Percentiles rank a stretch among this genome's conserved stretches.
Conservation (phyloP, 2,113 vertebrate species). For the Coturnix japonica region DNA sequence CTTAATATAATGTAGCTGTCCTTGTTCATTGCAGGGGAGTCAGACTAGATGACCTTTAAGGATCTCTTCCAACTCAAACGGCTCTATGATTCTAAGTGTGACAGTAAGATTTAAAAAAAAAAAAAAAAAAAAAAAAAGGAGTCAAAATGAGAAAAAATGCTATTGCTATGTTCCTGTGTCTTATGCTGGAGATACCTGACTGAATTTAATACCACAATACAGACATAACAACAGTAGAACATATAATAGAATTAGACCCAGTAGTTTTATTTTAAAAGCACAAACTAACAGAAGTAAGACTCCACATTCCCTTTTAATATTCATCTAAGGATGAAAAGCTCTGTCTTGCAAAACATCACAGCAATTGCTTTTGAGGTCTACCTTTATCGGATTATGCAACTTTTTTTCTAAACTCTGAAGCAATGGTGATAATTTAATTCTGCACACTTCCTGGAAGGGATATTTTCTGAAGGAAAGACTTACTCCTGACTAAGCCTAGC, state of each 20-base stretch:
- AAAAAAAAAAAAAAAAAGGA: neutral
- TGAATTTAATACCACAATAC: neutral
- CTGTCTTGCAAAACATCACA: neutral
- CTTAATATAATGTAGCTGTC: too few species aligned
- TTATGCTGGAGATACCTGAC: neutral
- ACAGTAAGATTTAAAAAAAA: neutral
- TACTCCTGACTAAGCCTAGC: neutral
- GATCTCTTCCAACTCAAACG: too few species aligned
- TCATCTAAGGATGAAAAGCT: neutral
- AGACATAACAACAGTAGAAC: neutral
- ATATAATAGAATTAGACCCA: neutral
- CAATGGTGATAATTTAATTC: slow-evolving; percentile 20
- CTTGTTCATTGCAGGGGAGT: too few species aligned
- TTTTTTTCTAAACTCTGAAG: neutral
- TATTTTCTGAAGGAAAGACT: slow-evolving; percentile 12
- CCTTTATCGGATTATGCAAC: neutral
- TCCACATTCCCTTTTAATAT: neutral
- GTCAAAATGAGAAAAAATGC: neutral
- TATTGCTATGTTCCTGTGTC: neutral
- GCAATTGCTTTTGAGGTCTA: slow-evolving; percentile 8
- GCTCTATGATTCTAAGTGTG: neutral
- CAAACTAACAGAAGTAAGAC: neutral
- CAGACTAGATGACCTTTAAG: too few species aligned
- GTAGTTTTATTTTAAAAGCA: slow-evolving; percentile 2
- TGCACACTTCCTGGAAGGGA: neutral